These are phyloP conservation scores for Tragelaphus strepsiceros DNA, from an alignment of 2,113 vertebrate genomes.

Conservation along the genomic window DNA sequence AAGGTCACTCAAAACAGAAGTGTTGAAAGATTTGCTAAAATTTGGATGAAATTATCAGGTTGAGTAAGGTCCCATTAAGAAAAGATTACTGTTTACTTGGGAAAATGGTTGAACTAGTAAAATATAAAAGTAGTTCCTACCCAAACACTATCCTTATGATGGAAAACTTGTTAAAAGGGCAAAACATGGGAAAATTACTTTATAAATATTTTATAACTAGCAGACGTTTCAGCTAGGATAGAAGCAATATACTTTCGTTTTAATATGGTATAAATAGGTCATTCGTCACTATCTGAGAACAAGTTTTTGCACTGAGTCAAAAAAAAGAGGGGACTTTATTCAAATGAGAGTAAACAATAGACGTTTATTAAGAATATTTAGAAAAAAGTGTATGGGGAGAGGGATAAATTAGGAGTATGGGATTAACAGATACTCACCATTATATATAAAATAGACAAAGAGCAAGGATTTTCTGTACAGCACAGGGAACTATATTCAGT, in stretches of 20 bases:
- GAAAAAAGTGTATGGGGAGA: neutral
- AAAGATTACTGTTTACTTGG: neutral
- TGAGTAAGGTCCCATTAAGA: neutral
- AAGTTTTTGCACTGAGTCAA: neutral
- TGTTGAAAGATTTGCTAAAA: conserved; percentile 16
- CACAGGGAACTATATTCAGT: neutral
- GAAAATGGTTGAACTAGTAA: conserved; percentile 1
- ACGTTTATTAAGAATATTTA: neutral
- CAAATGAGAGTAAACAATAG: neutral
- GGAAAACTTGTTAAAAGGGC: neutral
- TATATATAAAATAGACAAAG: neutral
- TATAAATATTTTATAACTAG: conserved; percentile 58
- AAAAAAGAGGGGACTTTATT: neutral
- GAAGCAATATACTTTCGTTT: neutral
- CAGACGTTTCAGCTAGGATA: conserved; percentile 41
- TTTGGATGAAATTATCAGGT: neutral
- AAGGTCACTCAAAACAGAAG: neutral
- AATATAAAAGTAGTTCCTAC: neutral
- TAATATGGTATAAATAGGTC: neutral
- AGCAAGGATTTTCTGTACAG: neutral
- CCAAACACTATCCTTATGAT: neutral
- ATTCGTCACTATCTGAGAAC: neutral
- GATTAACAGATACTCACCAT: neutral
- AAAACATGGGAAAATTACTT: conserved; percentile 31
- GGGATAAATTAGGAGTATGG: neutral